These are phyloP conservation scores for Melopsittacus undulatus DNA, from an alignment of 2,797 vertebrate species.

Conservation along the genomic window DNA sequence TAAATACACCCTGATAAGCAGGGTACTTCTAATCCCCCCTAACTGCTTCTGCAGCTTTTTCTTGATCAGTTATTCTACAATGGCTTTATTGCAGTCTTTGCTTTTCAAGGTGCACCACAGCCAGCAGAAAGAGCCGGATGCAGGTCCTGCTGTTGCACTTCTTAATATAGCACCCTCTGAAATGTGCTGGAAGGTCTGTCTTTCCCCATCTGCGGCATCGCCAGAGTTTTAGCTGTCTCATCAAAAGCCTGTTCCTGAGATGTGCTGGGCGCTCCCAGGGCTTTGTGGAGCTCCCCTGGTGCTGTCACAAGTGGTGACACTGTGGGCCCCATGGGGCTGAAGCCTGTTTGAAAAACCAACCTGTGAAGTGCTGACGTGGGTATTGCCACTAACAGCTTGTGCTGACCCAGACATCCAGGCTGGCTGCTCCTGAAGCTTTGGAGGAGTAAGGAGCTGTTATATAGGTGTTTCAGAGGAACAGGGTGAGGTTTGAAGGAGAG, in stretches of 20 bases:
- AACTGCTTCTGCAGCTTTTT: slow-evolving; percentile 22
- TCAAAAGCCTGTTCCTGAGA: not conserved
- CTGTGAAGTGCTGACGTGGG: not conserved
- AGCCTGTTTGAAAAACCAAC: not conserved
- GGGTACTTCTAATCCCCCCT: not conserved
- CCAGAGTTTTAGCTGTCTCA: slow-evolving; percentile 26
- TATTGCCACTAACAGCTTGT: not conserved
- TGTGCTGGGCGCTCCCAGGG: not conserved
- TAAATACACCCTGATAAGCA: not conserved
- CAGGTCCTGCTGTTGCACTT: slow-evolving; percentile 4
- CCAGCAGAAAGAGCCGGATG: not conserved
- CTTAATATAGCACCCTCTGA: slow-evolving; percentile 34
- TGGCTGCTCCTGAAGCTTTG: not conserved
- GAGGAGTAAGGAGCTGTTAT: not conserved
- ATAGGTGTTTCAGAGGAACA: not conserved
- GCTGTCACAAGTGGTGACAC: not conserved
- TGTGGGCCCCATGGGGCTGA: not conserved
- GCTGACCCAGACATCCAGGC: not conserved
- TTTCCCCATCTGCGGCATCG: not conserved
- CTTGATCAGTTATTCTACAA: not conserved
- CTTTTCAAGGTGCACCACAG: slow-evolving; percentile 11
- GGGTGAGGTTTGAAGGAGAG: not conserved
- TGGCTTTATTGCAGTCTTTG: not conserved
- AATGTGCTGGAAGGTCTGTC: slow-evolving; percentile 12
- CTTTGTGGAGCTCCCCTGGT: not conserved